Conservation (phyloP, 2,797 vertebrate species). For the Lagocephalus sceleratus region DNA sequence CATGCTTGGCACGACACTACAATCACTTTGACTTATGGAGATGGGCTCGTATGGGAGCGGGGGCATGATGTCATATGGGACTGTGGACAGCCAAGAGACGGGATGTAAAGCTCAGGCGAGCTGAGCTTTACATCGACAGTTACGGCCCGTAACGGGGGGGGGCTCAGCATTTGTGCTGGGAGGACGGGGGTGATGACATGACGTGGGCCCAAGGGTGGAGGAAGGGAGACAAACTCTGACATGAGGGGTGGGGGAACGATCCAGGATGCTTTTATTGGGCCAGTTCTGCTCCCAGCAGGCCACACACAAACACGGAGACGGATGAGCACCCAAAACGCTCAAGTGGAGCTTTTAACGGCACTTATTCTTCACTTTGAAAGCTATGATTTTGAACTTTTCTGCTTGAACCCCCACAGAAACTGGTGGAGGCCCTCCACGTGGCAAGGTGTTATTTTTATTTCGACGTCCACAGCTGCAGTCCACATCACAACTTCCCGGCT, state of each 20-base stretch:
- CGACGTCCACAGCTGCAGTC: slow-evolving; percentile 60
- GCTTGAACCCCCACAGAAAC: slow-evolving; percentile 15
- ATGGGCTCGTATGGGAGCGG: slow-evolving; percentile 41
- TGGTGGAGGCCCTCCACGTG: no score
- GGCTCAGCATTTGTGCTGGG: slow-evolving; percentile 18
- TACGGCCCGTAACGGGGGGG: no score
- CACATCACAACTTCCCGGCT: slow-evolving; percentile 49
- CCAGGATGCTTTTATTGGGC: slow-evolving; percentile 13
- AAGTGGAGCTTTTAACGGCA: slow-evolving; percentile 4
- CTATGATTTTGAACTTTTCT: slow-evolving; percentile 15
- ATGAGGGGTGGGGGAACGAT: slow-evolving; percentile 18
- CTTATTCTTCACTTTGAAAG: slow-evolving; percentile 15
- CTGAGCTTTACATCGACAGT: slow-evolving; percentile 5
- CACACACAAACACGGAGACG: slow-evolving; percentile 49
- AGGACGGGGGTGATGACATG: slow-evolving; percentile 18
- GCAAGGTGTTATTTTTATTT: slow-evolving; percentile 20
- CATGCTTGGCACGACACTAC: slow-evolving; percentile 69
- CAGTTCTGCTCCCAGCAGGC: slow-evolving; percentile 7
- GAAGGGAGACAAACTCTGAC: slow-evolving; percentile 37
- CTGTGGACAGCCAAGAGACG: slow-evolving; percentile 54
- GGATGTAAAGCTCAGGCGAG: slow-evolving; percentile 1
- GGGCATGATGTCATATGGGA: slow-evolving; percentile 58
- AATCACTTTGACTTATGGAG: slow-evolving; percentile 54
- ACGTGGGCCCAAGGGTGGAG: slow-evolving; percentile 1
- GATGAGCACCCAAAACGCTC: slow-evolving; percentile 19